phyloP scores from a whole-genome alignment of 2,888 invertebrate genomes.

The Rhabditoides inermis region DNA sequence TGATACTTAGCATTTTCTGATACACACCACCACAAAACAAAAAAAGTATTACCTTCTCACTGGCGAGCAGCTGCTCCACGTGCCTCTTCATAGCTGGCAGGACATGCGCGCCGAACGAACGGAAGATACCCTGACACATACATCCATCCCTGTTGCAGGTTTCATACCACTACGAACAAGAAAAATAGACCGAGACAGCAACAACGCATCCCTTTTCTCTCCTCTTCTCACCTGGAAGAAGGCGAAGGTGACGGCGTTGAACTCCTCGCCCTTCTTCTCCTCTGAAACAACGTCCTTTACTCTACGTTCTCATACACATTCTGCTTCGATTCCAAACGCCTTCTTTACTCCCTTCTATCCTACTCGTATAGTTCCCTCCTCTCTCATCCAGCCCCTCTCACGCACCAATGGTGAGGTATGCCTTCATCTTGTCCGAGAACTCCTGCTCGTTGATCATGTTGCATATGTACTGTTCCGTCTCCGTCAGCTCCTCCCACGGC shows the following conservation, averaged over 20 bases:
- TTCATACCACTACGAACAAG: neutral
- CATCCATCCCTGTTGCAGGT: neutral
- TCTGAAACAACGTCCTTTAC: too few species aligned
- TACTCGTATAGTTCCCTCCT: too few species aligned
- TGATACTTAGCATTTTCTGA: neutral
- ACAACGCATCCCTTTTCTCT: too few species aligned
- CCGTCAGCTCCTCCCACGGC: constrained; percentile 16
- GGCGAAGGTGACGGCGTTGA: constrained; percentile 64
- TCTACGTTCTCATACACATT: too few species aligned
- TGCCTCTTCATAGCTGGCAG: constrained; percentile 63
- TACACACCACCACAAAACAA: neutral
- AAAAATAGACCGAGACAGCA: constrained; percentile 3
- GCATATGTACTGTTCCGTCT: constrained; percentile 32
- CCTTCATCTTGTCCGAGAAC: too few species aligned
- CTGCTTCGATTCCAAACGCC: too few species aligned
- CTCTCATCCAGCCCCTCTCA: too few species aligned
- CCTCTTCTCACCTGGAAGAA: constrained; percentile 71
- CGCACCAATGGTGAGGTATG: too few species aligned
- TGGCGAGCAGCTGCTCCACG: constrained; percentile 62
- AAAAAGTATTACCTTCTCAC: constrained; percentile 10
- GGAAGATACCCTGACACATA: constrained; percentile 62
- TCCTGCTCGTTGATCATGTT: constrained; percentile 25
- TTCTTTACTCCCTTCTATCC: too few species aligned
- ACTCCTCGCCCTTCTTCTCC: constrained; percentile 75
- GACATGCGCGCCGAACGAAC: constrained; percentile 68